Evolutionary conservation across 2,888 invertebrate species (phyloP), one percentile per base, ranked within the genome.

Genomic region (Hofmannophila pseudospretella): DNA sequence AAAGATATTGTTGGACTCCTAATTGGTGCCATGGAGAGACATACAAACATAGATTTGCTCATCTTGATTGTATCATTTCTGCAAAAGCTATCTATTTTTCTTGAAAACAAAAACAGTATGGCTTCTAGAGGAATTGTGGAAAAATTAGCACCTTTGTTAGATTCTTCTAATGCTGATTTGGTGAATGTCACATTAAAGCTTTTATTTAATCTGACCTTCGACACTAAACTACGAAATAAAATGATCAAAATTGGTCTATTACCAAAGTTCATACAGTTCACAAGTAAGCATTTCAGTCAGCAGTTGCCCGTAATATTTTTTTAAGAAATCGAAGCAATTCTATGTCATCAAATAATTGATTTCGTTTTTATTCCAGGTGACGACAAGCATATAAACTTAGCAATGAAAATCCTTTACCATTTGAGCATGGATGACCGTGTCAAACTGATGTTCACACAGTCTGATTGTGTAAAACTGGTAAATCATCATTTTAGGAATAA

Each of bases 171-270:
- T 64, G 86, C 90, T 37, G 92, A 93, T 75, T 82, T 96, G 46
- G 90, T 95, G 16, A 94, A 95, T 79, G 93, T 96, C 43, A 93
- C 96, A 12, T 88, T 98, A 27, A 93, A 96, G 62, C 87, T 99
- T 36, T 86, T 99, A 11, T 96, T 96, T 67, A 99, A 99, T 90
- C 90, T 99, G 49, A 97, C 98, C 7, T 99, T 99, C 82, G 98
- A 99, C 73, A 89, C 92, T 12, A 93, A 93, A 64, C 77, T 97
- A 42, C 89, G 98, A 30, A 92, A 91, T 51, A 94, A 94, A 84
- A 97, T 99, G 93, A 92, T 98, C 46, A 93, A 94, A 71, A 90
- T 93, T 59, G 97, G 96, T 14, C 88, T 97, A 40, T 80, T 99
- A 42, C 95, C 96, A 8, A 96, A 96, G 82, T 89, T 99, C 51